Evolutionary conservation across 1,140 invertebrate genomes (phyloP).

Genomic region (Drosophila navojoa): DNA sequence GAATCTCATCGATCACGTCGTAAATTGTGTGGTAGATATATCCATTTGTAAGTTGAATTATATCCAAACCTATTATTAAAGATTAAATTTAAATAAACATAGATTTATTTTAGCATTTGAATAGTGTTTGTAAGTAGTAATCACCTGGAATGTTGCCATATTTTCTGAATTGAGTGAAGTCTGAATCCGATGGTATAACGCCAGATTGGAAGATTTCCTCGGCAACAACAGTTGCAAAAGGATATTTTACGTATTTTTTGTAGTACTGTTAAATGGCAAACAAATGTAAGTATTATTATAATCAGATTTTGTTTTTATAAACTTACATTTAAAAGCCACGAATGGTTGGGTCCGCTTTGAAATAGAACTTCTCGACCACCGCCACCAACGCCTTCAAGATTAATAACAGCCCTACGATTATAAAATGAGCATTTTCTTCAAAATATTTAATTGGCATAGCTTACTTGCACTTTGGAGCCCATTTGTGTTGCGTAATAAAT

Average conservation of each 20-base stretch:
- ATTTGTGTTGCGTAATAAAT: slow-evolving; percentile 91
- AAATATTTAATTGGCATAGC: not conserved
- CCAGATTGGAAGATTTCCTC: slow-evolving; percentile 94
- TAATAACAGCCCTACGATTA: slow-evolving; percentile 91
- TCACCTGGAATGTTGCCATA: slow-evolving; percentile 86
- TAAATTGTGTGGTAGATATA: slow-evolving; percentile 95
- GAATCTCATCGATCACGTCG: slow-evolving; percentile 90
- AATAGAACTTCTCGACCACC: slow-evolving; percentile 95
- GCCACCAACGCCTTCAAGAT: slow-evolving; percentile 97
- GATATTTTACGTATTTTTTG: slow-evolving; percentile 90
- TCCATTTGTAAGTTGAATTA: slow-evolving; percentile 95
- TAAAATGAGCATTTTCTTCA: slow-evolving; percentile 82
- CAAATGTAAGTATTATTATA: slow-evolving; percentile 84
- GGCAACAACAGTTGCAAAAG: slow-evolving; percentile 91
- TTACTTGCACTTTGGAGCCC: slow-evolving; percentile 86
- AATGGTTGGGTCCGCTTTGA: slow-evolving; percentile 91
- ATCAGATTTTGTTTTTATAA: not conserved
- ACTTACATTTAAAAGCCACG: slow-evolving; percentile 93
- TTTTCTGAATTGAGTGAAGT: slow-evolving; percentile 90
- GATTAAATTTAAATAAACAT: not conserved
- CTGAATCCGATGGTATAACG: slow-evolving; percentile 94
- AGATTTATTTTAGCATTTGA: not conserved
- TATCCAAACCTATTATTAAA: slow-evolving; percentile 86
- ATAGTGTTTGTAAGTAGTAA: slow-evolving; percentile 40
- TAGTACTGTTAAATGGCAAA: slow-evolving; percentile 88